phyloP scores from a whole-genome alignment of 2,113 vertebrate species.

The Pholis gunnellus region DNA sequence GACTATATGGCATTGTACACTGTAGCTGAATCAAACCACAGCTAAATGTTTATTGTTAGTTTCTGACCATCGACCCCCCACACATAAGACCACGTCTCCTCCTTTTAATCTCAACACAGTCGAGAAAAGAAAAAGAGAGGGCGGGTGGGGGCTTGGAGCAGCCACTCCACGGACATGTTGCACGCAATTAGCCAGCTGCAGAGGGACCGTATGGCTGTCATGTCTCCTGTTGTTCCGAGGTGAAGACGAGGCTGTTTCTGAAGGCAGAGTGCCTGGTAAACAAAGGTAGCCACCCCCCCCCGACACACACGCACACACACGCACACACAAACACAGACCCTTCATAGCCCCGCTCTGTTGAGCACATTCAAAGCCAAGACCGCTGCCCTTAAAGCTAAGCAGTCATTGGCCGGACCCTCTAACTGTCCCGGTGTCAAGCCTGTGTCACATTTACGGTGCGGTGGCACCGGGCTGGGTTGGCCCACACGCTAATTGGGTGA shows the following conservation, averaged over 20 bases:
- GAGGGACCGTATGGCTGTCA: conserved; percentile 80
- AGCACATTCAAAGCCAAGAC: conserved; percentile 48
- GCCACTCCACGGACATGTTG: conserved; percentile 61
- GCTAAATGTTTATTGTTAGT: conserved; percentile 32
- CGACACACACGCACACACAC: not conserved
- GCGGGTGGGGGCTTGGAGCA: conserved; percentile 1
- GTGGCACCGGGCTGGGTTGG: conserved; percentile 31
- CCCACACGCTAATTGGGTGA: conserved; percentile 49
- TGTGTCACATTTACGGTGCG: conserved; percentile 58
- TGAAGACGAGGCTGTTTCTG: conserved; percentile 74
- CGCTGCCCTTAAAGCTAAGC: conserved; percentile 28
- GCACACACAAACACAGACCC: conserved; percentile 36
- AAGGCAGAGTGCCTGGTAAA: conserved; percentile 74
- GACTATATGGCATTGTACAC: not conserved
- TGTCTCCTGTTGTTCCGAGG: conserved; percentile 76
- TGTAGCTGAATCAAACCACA: conserved; percentile 12
- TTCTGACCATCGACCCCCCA: conserved; percentile 25
- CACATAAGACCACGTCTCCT: conserved; percentile 9
- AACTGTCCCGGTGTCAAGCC: conserved; percentile 27
- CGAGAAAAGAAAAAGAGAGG: conserved; percentile 1
- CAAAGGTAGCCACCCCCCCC: conserved; percentile 30
- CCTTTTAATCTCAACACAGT: conserved; percentile 36
- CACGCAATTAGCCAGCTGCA: conserved; percentile 75
- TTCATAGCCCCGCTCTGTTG: conserved; percentile 55
- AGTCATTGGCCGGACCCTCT: conserved; percentile 36